Conservation (phyloP, 2,888 invertebrate species). For the Ectobius pallidus region DNA sequence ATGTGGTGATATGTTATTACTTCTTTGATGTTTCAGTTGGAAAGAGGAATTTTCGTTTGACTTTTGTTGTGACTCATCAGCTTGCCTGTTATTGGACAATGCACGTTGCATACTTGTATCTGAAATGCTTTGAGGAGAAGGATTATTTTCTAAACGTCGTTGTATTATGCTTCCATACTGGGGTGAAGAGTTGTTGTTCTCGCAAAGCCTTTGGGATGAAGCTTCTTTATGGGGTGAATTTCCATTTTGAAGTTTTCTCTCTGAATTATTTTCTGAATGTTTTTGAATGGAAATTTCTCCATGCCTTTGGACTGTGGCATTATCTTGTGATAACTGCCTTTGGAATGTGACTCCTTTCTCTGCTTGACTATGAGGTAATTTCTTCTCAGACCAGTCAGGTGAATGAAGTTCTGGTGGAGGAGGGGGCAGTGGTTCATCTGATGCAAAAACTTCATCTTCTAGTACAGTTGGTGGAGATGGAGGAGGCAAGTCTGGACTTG, state of each 20-base stretch:
- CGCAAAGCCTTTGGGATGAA: not conserved
- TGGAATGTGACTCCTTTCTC: not conserved
- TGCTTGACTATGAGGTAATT: not conserved
- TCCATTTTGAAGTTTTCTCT: not conserved
- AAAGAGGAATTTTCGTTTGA: too few relatives aligned
- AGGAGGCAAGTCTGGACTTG: constrained; percentile 66
- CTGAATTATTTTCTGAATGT: constrained; percentile 4
- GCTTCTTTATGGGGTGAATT: not conserved
- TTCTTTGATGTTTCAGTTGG: too few relatives aligned
- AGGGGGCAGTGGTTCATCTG: constrained; percentile 69
- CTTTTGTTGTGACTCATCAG: not conserved
- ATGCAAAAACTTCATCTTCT: constrained; percentile 63
- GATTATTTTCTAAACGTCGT: not conserved
- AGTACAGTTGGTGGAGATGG: constrained; percentile 67
- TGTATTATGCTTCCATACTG: not conserved
- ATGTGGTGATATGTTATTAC: not conserved
- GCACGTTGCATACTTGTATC: not conserved
- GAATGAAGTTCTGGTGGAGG: constrained; percentile 62
- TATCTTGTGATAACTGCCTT: not conserved
- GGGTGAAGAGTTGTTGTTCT: not conserved
- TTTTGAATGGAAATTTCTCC: not conserved
- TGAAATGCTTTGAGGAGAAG: constrained; percentile 8
- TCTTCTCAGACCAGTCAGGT: constrained; percentile 27
- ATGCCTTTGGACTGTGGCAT: not conserved
- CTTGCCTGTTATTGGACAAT: not conserved